Evolutionary conservation across 1,140 invertebrate genomes (phyloP).

Genomic region (Drosophila pachea): DNA sequence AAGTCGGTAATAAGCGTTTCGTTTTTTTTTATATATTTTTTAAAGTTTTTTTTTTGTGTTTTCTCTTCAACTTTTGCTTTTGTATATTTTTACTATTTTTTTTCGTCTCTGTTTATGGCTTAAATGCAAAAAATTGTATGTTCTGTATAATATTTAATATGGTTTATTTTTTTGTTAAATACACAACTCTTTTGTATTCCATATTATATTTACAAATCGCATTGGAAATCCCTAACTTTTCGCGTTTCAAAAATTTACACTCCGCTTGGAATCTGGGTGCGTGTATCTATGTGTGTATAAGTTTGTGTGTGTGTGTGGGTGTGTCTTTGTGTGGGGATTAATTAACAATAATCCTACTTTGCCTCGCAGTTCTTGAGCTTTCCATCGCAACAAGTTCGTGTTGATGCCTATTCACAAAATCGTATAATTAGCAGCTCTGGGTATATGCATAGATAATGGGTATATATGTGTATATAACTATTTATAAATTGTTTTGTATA

Average conservation of each 20-base stretch:
- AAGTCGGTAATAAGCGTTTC: conserved; percentile 76
- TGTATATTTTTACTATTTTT: conserved; percentile 72
- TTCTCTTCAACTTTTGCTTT: conserved; percentile 26
- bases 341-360: conserved; percentile 32
- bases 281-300: conserved; percentile 11
- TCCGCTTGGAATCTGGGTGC: conserved; percentile 13
- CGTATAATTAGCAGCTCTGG: conserved; percentile 47
- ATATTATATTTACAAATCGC: conserved; percentile 61
- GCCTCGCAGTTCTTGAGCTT: conserved; percentile 19
- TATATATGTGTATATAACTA: conserved; percentile 49
- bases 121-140: conserved; percentile 72
- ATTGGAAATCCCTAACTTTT: conserved; percentile 43
- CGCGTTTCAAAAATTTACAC: conserved; percentile 38
- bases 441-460: conserved; percentile 39
- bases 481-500: conserved; percentile 65
- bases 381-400: conserved; percentile 13
- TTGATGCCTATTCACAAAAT: conserved; percentile 18
- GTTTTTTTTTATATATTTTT: conserved; percentile 48
- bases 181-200: conserved; percentile 25
- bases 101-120: conserved; percentile 44
- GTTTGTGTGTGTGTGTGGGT: neutral
- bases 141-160: conserved; percentile 51
- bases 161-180: conserved; percentile 26
- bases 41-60: conserved; percentile 37
- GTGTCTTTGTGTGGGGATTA: conserved; percentile 2